Evolutionary conservation across 2,888 invertebrate genomes (phyloP), one percentile per base, ranked within the genome.

Genomic region (Panzeria rudis): DNA sequence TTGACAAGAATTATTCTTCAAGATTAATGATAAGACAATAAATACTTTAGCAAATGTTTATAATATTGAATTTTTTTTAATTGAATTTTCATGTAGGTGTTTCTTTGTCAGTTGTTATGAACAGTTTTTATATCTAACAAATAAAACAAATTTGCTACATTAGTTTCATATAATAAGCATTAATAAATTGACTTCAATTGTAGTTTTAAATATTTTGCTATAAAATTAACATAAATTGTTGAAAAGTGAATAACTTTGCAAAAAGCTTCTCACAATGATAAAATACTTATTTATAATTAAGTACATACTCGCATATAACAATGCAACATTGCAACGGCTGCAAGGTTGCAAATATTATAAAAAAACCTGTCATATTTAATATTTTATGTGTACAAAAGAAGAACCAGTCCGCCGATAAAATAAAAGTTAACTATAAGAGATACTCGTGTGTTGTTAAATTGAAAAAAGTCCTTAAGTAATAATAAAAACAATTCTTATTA

Each of bases 401-500:
- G 15, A 66, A 20, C n/a, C 47, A 17, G 47, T 29, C 17, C 47
- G 9, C 29, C 29, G n/a, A 47, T n/a, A 3, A 29, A 41, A 20
- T 66, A 44, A 2, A 66, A 50, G 15, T 20, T 11, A 32, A 32
- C 5, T 59, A 29, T 29, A 29, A 29, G 3, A 13, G 13, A 5
- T 13, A 54, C 13, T 50, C 35, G 9, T 20, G 1, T 25, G 20
- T 41, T 62, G 17, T 62, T 41, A 17, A 29, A 11, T n/a, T 0
- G 17, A 44, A 20, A 44, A 44, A 29, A 29, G 66, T 50, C 66
- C 54, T 69, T 54, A 69, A 54, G 23, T 29, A 23, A 6, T 29
- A 41, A 29, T 71, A 38, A 71, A 44, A n/a, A 6, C n/a, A 78
- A 83, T 68, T 68, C 68, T 78, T 68, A 77, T 83, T 83, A 66